Evolutionary conservation across 2,797 vertebrate genomes (phyloP), one percentile per base, ranked within the genome.

Genomic region (Sebastes oblongus): DNA sequence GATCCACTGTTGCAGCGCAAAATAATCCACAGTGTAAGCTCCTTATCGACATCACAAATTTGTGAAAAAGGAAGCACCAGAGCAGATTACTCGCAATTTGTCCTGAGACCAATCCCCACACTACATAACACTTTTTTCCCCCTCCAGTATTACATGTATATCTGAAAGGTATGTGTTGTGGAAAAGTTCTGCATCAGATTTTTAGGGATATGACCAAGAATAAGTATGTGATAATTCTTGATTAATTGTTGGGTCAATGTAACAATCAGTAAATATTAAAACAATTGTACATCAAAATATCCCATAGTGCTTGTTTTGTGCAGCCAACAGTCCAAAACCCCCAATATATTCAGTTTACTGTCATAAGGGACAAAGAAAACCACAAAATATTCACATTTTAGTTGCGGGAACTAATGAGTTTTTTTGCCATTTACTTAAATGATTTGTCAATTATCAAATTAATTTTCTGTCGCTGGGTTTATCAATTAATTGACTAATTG

Each of bases 21-120:
- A 86, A 93, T 94, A 95, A 96, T 95, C 93, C 93, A 93, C 86
- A 69, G 66, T 90, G 85, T 95, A 95, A 95, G 89, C 91, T 93
- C 70, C 92, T 95, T 95, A 94, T 94, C 86, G 78, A 60, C 82
- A 87, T 90, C 84, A 89, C 86, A 90, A 80, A 92, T 92, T 92
- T 82, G 83, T 78, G 70, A 71, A 90, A 88, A 89, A 68, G 77
- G 68, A 90, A 90, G 81, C 85, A 88, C 59, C 71, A 69, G 32
- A 82, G 84, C 72, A 90, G 86, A 93, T 91, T 92, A 93, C 86
- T 89, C 46, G 25, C 75, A 83, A 83, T 92, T 88, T 84, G 60
- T 81, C 65, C 60, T 32, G 52, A 64, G 68, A 88, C 54, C 74
- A 64, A 29, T 81, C 61, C 69, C 66, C 36, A 46, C 64, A 24